Percentiles rank a stretch among this genome's conserved stretches.
phyloP scores from a whole-genome alignment of 2,888 invertebrate species.

The Zeuzera pyrina region DNA sequence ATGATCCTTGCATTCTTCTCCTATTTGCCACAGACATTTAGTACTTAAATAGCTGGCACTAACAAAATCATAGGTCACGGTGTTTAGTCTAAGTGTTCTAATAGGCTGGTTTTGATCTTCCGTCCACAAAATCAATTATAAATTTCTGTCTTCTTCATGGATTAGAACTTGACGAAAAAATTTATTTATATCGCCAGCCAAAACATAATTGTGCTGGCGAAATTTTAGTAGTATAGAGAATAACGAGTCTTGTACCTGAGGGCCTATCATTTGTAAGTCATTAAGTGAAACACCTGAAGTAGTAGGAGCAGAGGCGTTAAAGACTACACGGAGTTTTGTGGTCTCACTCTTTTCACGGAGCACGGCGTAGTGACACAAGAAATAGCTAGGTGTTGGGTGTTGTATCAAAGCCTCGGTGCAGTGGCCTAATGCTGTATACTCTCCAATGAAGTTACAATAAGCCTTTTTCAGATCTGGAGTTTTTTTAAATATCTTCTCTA shows the following conservation, averaged over 20 bases:
- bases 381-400: not conserved
- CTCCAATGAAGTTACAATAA: slow-evolving; percentile 4
- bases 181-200: slow-evolving; percentile 11
- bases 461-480: slow-evolving; percentile 3
- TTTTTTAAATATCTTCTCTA: slow-evolving; percentile 9
- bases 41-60: no score
- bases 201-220: slow-evolving; percentile 1
- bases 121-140: slow-evolving; percentile 8
- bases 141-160: no score
- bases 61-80: no score
- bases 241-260: slow-evolving; percentile 5
- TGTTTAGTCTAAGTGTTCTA: slow-evolving; percentile 1
- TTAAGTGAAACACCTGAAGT: slow-evolving; percentile 3
- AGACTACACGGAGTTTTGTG: slow-evolving; percentile 8
- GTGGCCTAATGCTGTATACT: slow-evolving; percentile 5
- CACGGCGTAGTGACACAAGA: slow-evolving; percentile 6
- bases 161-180: slow-evolving; percentile 17
- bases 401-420: not conserved
- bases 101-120: slow-evolving; percentile 4
- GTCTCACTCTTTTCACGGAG: slow-evolving; percentile 4
- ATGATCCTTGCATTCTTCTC: no score
- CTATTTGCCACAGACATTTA: no score
- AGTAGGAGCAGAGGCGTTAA: slow-evolving; percentile 7
- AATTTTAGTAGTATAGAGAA: slow-evolving; percentile 4
- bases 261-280: slow-evolving; percentile 5